phyloP scores from a whole-genome alignment of 2,113 vertebrate species.

The Epinephelus moara region DNA sequence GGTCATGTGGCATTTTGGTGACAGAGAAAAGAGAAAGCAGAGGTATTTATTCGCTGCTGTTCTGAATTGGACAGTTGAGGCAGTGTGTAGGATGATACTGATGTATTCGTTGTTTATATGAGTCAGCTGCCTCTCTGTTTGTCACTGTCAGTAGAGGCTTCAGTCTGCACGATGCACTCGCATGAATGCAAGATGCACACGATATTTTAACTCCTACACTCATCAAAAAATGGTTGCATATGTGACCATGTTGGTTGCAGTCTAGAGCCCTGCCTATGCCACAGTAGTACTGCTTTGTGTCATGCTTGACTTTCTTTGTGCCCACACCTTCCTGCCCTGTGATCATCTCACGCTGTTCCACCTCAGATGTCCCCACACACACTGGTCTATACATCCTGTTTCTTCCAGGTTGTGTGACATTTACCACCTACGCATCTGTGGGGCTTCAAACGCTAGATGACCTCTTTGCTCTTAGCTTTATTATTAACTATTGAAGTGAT shows the following conservation, averaged over 20 bases:
- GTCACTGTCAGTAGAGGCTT: too few relatives aligned
- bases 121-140: too few relatives aligned
- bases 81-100: neutral
- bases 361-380: conserved; percentile 17
- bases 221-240: too few relatives aligned
- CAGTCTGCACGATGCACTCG: too few relatives aligned
- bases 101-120: too few relatives aligned
- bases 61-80: neutral
- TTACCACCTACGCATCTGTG: conserved; percentile 51
- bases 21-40: neutral
- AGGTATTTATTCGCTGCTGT: neutral
- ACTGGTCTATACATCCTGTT: conserved; percentile 41
- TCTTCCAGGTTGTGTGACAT: conserved; percentile 55
- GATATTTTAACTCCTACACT: too few relatives aligned
- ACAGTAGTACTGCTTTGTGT: neutral
- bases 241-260: too few relatives aligned
- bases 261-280: too few relatives aligned
- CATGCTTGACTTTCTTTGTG: conserved; percentile 18
- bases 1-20: neutral
- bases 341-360: conserved; percentile 18
- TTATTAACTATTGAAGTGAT: conserved; percentile 39
- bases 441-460: conserved; percentile 45
- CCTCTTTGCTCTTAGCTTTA: conserved; percentile 29
- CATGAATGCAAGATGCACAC: too few relatives aligned
- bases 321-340: conserved; percentile 29